phyloP scores from a whole-genome alignment of 2,797 vertebrate genomes.

The Pseudochaenichthys georgianus region DNA sequence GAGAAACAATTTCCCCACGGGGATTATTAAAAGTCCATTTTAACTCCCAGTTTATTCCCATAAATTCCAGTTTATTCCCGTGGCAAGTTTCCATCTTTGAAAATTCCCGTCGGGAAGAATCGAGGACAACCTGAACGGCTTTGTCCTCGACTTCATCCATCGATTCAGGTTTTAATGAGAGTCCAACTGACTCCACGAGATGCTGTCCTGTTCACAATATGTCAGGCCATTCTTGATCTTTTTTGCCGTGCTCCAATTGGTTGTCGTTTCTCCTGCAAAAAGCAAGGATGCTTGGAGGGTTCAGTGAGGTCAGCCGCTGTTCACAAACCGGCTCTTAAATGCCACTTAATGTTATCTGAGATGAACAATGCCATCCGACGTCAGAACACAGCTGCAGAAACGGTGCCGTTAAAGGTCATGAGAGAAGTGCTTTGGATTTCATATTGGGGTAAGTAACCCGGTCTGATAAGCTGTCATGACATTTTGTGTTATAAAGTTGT shows the following conservation, averaged over 20 bases:
- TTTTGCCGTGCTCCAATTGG: slow-evolving; percentile 35
- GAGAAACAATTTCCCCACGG: too few species aligned
- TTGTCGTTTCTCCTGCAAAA: slow-evolving; percentile 31
- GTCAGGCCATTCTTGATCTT: slow-evolving; percentile 22
- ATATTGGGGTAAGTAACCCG: background rate
- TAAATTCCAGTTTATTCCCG: too few species aligned
- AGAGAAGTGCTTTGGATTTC: slow-evolving; percentile 4
- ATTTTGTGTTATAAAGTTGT: background rate
- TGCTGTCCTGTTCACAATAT: slow-evolving; percentile 8
- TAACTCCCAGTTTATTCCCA: too few species aligned
- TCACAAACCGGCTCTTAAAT: slow-evolving; percentile 50
- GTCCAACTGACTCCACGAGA: slow-evolving; percentile 37
- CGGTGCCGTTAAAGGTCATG: slow-evolving; percentile 6
- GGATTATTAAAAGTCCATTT: too few species aligned
- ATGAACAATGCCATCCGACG: slow-evolving; percentile 14
- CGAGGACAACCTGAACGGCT: background rate
- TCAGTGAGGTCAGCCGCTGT: slow-evolving; percentile 28
- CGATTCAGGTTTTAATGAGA: slow-evolving; percentile 28
- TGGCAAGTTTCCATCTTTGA: too few species aligned
- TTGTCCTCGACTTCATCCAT: slow-evolving; percentile 37
- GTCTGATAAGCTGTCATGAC: background rate
- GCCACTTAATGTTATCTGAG: slow-evolving; percentile 43
- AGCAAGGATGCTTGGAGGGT: slow-evolving; percentile 11
- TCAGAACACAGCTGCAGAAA: background rate
- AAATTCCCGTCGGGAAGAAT: background rate